phyloP scores from a whole-genome alignment of 2,113 vertebrate species.

The Tricholaema leucomelas region DNA sequence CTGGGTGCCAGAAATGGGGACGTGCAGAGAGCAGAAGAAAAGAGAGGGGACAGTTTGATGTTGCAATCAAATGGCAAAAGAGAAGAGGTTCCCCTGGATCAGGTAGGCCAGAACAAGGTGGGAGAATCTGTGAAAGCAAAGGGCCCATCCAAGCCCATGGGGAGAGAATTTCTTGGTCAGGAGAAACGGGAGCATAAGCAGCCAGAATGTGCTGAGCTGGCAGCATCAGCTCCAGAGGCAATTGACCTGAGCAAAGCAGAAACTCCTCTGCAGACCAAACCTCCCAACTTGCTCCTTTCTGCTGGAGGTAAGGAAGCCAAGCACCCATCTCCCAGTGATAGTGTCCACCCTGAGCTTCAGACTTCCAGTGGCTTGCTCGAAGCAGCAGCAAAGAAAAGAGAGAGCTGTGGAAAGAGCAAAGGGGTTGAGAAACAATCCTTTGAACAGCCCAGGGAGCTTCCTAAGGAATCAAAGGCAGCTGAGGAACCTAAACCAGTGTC shows the following conservation, averaged over 20 bases:
- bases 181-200: background rate
- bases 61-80: background rate
- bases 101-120: background rate
- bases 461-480: background rate
- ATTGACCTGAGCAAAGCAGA: background rate
- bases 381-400: background rate
- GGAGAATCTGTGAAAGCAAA: background rate
- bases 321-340: background rate
- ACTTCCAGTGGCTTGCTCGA: background rate
- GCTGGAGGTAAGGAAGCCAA: background rate
- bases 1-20: background rate
- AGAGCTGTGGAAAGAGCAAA: background rate
- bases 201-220: background rate
- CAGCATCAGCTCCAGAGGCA: background rate
- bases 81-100: background rate
- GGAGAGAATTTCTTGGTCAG: background rate
- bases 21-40: rapidly evolving
- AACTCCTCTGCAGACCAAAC: background rate
- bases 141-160: rapidly evolving
- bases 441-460: background rate
- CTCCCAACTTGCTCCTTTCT: background rate
- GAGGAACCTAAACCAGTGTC: background rate
- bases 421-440: background rate
- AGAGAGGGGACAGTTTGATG: background rate
- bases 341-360: background rate